Percentiles rank a stretch among this genome's conserved stretches.
phyloP scores from a whole-genome alignment of 2,888 invertebrate species.

The Harmothoe impar region DNA sequence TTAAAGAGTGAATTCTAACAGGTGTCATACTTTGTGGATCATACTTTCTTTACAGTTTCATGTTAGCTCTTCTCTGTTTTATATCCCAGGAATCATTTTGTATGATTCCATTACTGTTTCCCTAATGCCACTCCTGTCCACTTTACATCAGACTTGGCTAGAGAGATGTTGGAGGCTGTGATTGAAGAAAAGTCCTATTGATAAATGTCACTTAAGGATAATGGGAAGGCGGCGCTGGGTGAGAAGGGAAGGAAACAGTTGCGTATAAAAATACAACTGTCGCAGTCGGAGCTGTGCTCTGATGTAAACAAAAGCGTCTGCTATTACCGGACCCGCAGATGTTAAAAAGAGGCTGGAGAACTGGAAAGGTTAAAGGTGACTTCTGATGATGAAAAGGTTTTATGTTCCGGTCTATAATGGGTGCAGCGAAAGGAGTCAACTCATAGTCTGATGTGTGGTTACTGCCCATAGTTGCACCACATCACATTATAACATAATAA shows the following conservation, averaged over 20 bases:
- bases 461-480: too few species aligned
- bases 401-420: not conserved
- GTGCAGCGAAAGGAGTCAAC: not conserved
- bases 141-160: too few species aligned
- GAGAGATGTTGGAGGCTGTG: not conserved
- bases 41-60: too few species aligned
- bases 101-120: too few species aligned
- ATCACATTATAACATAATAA: too few species aligned
- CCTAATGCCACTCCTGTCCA: too few species aligned
- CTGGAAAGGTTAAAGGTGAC: slow-evolving; percentile 24
- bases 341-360: slow-evolving; percentile 1
- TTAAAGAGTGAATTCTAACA: too few species aligned
- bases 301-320: not conserved
- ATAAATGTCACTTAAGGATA: slow-evolving; percentile 10
- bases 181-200: not conserved
- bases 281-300: slow-evolving; percentile 7
- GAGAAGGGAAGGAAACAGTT: not conserved
- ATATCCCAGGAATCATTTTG: too few species aligned
- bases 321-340: slow-evolving; percentile 9
- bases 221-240: not conserved
- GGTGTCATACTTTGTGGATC: too few species aligned
- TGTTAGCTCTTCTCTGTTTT: too few species aligned
- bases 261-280: not conserved
- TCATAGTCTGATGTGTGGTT: too few species aligned
- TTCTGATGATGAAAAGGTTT: not conserved